A percentile compares a stretch with the other conserved stretches of the same genome.
These are phyloP conservation scores for Trichechus manatus DNA, from an alignment of 2,113 vertebrate genomes.

Conservation along the genomic window DNA sequence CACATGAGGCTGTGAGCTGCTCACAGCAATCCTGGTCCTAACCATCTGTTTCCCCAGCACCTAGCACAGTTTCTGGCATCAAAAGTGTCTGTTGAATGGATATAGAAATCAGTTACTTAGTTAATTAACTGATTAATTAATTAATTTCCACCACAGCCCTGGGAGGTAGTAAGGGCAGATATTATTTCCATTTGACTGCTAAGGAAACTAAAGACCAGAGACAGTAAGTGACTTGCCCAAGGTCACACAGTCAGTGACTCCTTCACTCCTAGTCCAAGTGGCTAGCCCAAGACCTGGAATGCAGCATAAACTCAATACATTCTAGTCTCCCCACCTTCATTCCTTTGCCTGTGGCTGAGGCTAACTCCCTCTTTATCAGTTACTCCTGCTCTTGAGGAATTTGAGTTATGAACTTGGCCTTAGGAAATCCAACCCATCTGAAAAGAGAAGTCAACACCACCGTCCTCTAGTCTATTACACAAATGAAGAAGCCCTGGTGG, in stretches of 20 bases:
- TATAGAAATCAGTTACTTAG: neutral
- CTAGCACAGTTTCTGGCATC: neutral
- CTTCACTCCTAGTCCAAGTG: neutral
- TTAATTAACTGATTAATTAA: neutral
- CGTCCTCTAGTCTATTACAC: neutral
- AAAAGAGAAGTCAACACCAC: neutral
- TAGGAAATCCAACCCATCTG: too few species aligned
- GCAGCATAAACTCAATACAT: neutral
- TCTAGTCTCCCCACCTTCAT: neutral
- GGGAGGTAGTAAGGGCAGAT: neutral
- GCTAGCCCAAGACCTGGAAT: too few species aligned
- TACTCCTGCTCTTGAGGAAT: neutral
- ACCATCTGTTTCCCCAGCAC: neutral
- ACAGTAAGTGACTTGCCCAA: neutral
- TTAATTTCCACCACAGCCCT: neutral
- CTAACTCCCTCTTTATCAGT: neutral
- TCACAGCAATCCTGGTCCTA: neutral
- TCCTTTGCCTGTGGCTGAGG: too few species aligned
- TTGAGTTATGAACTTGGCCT: neutral
- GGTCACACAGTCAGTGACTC: neutral
- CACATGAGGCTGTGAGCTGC: neutral
- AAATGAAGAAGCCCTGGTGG: neutral
- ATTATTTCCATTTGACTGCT: neutral
- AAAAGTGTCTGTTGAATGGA: neutral
- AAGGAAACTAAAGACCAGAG: slow-evolving; percentile 34